Evolutionary conservation across 2,888 invertebrate species (phyloP).

Genomic region (Cephus nigrinus): DNA sequence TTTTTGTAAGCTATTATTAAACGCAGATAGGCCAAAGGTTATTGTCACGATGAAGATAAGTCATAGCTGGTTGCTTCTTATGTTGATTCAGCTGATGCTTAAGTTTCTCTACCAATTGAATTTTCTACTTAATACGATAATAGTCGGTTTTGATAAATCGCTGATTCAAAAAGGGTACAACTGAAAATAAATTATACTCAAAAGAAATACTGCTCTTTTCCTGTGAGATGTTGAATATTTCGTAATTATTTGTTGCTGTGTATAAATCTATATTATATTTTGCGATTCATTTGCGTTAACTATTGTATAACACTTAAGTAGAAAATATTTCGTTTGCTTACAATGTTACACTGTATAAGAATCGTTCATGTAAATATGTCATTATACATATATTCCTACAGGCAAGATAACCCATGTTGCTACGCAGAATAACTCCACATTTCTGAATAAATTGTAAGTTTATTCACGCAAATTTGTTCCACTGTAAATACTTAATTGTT

Average conservation of each 20-base stretch:
- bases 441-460: constrained; percentile 16
- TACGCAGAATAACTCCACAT: constrained; percentile 11
- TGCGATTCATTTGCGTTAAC: not conserved
- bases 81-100: not conserved
- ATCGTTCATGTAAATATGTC: not conserved
- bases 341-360: not conserved
- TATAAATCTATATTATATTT: not conserved
- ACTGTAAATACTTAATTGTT: not conserved
- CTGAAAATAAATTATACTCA: not conserved
- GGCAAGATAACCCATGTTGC: constrained; percentile 5
- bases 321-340: not conserved
- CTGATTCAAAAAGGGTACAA: not conserved
- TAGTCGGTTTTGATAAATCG: not conserved
- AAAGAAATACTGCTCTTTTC: not conserved
- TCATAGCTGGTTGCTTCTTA: not conserved
- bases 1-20: not conserved
- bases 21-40: not conserved
- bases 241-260: not conserved
- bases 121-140: not conserved
- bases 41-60: not conserved
- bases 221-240: not conserved
- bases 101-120: not conserved
- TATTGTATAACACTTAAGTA: not conserved
- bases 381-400: not conserved
- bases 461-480: not conserved